These are phyloP conservation scores for Benitochromis conjunctus DNA, from an alignment of 2,113 vertebrate genomes.

Conservation along the genomic window DNA sequence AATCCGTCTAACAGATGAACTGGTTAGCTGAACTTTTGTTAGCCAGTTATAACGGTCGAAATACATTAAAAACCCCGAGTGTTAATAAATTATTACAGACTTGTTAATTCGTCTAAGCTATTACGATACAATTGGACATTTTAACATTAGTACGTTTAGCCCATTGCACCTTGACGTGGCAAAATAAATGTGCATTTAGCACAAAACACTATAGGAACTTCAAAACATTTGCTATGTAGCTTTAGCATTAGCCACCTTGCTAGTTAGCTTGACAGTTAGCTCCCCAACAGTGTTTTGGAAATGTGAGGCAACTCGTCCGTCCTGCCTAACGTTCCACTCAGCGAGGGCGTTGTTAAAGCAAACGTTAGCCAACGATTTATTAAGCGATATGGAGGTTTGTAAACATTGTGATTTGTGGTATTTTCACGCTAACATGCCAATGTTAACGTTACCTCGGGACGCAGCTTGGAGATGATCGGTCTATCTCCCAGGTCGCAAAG, in stretches of 20 bases:
- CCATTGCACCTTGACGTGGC: neutral
- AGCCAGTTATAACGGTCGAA: slow-evolving; percentile 14
- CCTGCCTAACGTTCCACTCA: neutral
- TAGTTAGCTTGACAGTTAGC: slow-evolving; percentile 51
- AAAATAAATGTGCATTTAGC: neutral
- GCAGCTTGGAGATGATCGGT: slow-evolving; percentile 80
- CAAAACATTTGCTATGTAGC: slow-evolving; percentile 22
- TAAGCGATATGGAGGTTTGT: neutral
- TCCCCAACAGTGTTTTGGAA: slow-evolving; percentile 29
- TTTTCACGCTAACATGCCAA: neutral
- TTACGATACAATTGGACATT: too few relatives aligned
- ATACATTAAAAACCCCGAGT: neutral
- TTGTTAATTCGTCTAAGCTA: neutral
- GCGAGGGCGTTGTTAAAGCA: slow-evolving; percentile 43
- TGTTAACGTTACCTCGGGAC: slow-evolving; percentile 72
- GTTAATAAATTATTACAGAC: neutral
- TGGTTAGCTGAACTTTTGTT: slow-evolving; percentile 36
- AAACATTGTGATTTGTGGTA: neutral
- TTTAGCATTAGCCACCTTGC: slow-evolving; percentile 59
- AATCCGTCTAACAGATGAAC: neutral
- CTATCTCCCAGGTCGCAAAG: slow-evolving; percentile 81
- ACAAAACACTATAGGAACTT: slow-evolving; percentile 1
- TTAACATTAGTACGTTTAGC: neutral
- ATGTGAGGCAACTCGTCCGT: slow-evolving; percentile 27
- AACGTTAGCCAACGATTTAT: neutral